Conservation (phyloP, 2,888 invertebrate species). For the Dicycla oo region DNA sequence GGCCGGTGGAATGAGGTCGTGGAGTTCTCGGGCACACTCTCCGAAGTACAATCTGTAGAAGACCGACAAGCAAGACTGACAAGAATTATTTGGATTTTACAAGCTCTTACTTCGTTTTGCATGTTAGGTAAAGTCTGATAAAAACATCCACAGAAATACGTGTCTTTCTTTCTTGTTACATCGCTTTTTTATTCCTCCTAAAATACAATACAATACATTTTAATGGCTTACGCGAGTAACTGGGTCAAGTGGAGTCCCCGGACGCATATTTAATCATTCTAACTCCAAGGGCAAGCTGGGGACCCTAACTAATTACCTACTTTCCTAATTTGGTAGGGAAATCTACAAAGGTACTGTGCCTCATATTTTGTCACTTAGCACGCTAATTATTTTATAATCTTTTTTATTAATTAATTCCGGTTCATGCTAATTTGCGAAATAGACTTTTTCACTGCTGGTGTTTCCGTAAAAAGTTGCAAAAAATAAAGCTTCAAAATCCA, state of each 20-base stretch:
- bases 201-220: constrained; percentile 14
- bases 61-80: no score
- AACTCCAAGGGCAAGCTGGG: constrained; percentile 52
- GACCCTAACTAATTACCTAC: constrained; percentile 63
- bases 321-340: constrained; percentile 60
- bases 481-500: background rate
- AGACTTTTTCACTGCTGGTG: background rate
- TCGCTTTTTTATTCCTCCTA: background rate
- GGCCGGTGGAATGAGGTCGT: no score
- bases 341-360: constrained; percentile 50
- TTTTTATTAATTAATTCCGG: constrained; percentile 31
- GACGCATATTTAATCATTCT: constrained; percentile 60
- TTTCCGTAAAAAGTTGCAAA: constrained; percentile 7
- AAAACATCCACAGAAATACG: no score
- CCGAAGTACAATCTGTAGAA: no score
- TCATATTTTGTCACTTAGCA: constrained; percentile 54
- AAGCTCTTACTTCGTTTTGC: no score
- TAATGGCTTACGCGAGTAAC: constrained; percentile 42
- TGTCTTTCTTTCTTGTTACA: background rate
- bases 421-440: constrained; percentile 23
- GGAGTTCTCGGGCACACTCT: no score
- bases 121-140: background rate
- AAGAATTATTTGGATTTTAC: background rate
- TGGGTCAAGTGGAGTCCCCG: constrained; percentile 52
- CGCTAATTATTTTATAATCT: constrained; percentile 56